Base-by-base conservation (phyloP, 2,888 invertebrate genomes). In the Drosophila prolongata region DNA sequence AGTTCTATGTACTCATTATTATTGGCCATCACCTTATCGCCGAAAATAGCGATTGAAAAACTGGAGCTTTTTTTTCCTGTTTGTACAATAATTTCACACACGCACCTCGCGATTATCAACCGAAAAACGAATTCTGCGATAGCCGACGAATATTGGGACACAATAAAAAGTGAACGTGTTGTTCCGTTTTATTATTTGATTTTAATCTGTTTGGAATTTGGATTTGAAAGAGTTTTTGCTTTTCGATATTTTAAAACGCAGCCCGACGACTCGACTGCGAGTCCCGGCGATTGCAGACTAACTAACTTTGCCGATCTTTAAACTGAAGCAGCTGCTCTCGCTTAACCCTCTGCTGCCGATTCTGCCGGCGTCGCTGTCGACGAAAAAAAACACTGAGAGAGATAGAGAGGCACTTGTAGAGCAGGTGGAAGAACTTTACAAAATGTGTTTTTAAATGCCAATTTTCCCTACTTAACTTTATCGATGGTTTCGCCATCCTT, bases 231-330 rank as follows among this genome's bases (percentile, higher is more conserved):
- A 34, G 47, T 34, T 13, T 46, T 19, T 37, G 19, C n/a, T 47
- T 10, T 30, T n/a, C 1, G 14, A 38, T 43, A 14, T 56, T 42
- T 47, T 13, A 34, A 16, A 34, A 37, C 77, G 53, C 74, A 60
- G 27, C 35, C 43, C 77, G 77, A 68, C 83, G 78, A 83, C 83
- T 79, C 73, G 73, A 66, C 66, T 75, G 76, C 71, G 77, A 90
- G 85, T 77, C 86, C 79, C 76, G 75, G 75, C 83, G 78, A 90
- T 76, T 80, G 79, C 83, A 82, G 87, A 90, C 90, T 90, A 85
- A 83, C 67, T 78, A 75, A 76, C 85, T 79, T 73, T 67, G 77
- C 69, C 85, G 89, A 89, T 89, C 82, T 85, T 85, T 67, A 75
- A 78, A 61, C 76, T 84, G 79, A 78, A 75, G 79, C 88, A 80